Percentiles rank a stretch among this genome's conserved stretches.
phyloP scores from a whole-genome alignment of 2,113 vertebrate genomes.

The Numenius arquata region DNA sequence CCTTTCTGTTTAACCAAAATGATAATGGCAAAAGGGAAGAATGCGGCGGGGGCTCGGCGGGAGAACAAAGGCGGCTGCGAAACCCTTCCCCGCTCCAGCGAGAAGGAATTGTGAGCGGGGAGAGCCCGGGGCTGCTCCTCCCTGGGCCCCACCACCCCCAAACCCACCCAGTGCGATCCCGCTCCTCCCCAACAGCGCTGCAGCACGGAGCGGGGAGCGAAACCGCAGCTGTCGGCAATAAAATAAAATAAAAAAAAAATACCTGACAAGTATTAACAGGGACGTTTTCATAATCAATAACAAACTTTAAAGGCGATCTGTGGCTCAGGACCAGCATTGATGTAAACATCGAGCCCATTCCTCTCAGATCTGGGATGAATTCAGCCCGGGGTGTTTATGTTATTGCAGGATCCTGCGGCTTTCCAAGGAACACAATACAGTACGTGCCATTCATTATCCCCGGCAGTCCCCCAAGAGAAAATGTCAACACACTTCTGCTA shows the following conservation, averaged over 20 bases:
- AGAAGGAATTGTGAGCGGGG: not conserved
- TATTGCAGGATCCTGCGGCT: not conserved
- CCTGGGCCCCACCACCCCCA: not conserved
- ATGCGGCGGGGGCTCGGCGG: slow-evolving; percentile 56
- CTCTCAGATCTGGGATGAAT: not conserved
- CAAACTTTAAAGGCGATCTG: rapidly evolving
- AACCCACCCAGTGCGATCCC: not conserved
- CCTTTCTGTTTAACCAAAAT: slow-evolving; percentile 76
- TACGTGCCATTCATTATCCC: slow-evolving; percentile 23
- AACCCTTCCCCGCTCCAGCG: slow-evolving; percentile 65
- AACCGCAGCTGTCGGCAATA: not conserved
- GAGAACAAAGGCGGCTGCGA: slow-evolving; percentile 72
- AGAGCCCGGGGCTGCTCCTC: not conserved
- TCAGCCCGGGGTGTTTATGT: not conserved
- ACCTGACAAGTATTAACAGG: not conserved
- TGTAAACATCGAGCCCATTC: not conserved
- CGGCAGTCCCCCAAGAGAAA: not conserved
- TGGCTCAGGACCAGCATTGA: not conserved
- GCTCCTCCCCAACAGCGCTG: rapidly evolving
- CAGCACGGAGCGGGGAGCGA: rapidly evolving
- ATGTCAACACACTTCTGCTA: slow-evolving; percentile 1
- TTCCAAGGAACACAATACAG: not conserved
- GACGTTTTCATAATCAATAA: not conserved
- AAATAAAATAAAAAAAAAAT: not conserved
- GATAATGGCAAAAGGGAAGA: slow-evolving; percentile 78